Base-by-base conservation (phyloP, 2,113 vertebrate species). In the Phyllostomus discolor region DNA sequence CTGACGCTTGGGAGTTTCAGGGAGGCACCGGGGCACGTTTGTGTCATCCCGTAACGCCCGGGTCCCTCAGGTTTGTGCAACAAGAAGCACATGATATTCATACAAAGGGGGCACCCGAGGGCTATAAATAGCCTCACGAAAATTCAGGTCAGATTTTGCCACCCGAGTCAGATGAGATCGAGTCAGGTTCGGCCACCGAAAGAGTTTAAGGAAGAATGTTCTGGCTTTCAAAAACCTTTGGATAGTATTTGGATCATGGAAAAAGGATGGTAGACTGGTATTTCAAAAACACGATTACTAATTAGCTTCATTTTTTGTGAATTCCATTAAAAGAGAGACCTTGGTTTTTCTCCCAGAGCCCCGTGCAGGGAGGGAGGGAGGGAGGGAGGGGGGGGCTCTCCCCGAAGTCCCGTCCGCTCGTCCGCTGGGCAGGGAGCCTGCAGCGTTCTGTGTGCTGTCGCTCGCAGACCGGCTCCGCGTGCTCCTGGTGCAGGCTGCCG, bases 61-160 rank as follows among this genome's bases (percentile, higher is more conserved):
- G 22, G 22, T 75, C 43, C 80, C 52, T 52, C 78, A 70, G n/a
- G 28, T 10, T 72, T 89, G 70, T 91, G 4, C n/a, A 93, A 15
- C 50, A 16, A 33, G 22, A 82, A 73, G 83, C 66, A 3, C 38
- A 7, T 10, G 2, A 9, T 50, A 26, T 43, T 90, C 26, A 59
- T 15, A 20, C 3, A 46, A 43, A 38, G 24, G 33, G 38, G 19
- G 87, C 73, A 81, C 84, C 52, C 52, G 33, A 52, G 84, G 54
- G 80, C 28, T 50, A 10, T 26, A 75, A 80, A 76, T 15, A 75
- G 43, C 24, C 35, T 89, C 0, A 0, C 28, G 50, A 41, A 95
- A 80, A 84, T 52, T 95, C 31, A 84, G 59, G n/a, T 89, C 28
- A 96, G 50, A 88, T 88, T 79, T 93, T 82, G 28, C 48, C 26